Conservation (phyloP, 2,888 invertebrate species). For the Phyllotreta striolata region DNA sequence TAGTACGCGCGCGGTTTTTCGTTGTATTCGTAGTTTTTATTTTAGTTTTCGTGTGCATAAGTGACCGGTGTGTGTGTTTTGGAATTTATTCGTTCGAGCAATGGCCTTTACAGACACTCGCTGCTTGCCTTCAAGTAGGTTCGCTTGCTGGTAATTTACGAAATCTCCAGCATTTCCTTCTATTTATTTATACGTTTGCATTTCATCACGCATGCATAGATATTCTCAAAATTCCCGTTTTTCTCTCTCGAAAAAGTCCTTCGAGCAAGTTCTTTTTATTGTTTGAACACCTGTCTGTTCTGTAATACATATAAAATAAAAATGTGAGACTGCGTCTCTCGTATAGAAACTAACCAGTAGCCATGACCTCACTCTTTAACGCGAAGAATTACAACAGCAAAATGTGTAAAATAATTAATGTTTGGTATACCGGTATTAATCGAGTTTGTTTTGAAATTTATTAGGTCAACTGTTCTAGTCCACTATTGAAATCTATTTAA, state of each 20-base stretch:
- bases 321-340: background rate
- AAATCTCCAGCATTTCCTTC: conserved; percentile 6
- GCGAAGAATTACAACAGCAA: conserved; percentile 8
- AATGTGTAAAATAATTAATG: too few species aligned
- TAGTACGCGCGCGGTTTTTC: conserved; percentile 12
- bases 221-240: background rate
- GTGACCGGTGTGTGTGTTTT: conserved; percentile 22
- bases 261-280: conserved; percentile 9
- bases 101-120: conserved; percentile 17
- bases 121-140: conserved; percentile 27
- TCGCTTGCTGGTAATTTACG: background rate
- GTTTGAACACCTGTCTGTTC: conserved; percentile 21
- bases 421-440: too few species aligned
- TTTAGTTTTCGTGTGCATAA: background rate
- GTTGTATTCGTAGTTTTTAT: conserved; percentile 20
- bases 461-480: too few species aligned
- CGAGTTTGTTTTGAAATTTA: too few species aligned
- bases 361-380: conserved; percentile 21
- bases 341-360: conserved; percentile 18
- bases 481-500: too few species aligned
- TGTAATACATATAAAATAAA: conserved; percentile 7
- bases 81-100: conserved; percentile 18
- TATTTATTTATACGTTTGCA: conserved; percentile 11
- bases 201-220: conserved; percentile 6
- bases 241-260: background rate